These are phyloP conservation scores for Colinus virginianus DNA, from an alignment of 2,113 vertebrate species.

Conservation along the genomic window DNA sequence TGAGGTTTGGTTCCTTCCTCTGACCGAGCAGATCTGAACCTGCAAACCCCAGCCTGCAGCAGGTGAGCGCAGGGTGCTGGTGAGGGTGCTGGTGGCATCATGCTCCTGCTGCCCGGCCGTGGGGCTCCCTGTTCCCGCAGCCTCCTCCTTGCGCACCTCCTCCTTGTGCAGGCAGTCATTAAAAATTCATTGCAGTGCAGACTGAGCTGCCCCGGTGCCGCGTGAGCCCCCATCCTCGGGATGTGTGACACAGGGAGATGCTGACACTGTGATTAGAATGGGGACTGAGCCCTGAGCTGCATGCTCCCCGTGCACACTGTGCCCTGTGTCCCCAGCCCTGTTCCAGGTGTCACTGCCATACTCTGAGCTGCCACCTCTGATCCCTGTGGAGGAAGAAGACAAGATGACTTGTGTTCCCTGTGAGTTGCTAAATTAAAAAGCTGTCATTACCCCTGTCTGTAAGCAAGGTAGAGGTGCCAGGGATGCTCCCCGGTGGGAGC, in stretches of 20 bases:
- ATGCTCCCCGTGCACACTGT: accelerated
- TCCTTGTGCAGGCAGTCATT: constrained; percentile 30
- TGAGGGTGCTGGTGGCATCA: accelerated
- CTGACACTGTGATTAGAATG: constrained; percentile 35
- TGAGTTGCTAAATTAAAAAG: constrained; percentile 14
- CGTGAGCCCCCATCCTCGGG: accelerated
- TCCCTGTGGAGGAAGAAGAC: background rate
- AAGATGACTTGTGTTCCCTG: background rate
- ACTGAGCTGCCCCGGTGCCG: accelerated
- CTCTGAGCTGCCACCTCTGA: background rate
- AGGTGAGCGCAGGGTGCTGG: background rate
- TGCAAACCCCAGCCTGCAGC: background rate
- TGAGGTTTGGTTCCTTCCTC: background rate
- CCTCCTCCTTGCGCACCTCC: background rate
- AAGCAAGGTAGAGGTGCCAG: background rate
- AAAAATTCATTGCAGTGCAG: constrained; percentile 52
- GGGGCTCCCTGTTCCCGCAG: background rate
- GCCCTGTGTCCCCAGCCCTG: background rate
- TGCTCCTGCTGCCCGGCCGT: background rate
- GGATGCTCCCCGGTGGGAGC: background rate
- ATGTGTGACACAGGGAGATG: background rate
- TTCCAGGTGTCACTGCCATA: background rate
- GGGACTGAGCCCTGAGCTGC: background rate
- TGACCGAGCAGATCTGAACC: background rate
- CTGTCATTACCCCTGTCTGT: background rate